Evolutionary conservation across 2,888 invertebrate species (phyloP), one percentile per base, ranked within the genome.

Genomic region (Stegana nigrithorax): DNA sequence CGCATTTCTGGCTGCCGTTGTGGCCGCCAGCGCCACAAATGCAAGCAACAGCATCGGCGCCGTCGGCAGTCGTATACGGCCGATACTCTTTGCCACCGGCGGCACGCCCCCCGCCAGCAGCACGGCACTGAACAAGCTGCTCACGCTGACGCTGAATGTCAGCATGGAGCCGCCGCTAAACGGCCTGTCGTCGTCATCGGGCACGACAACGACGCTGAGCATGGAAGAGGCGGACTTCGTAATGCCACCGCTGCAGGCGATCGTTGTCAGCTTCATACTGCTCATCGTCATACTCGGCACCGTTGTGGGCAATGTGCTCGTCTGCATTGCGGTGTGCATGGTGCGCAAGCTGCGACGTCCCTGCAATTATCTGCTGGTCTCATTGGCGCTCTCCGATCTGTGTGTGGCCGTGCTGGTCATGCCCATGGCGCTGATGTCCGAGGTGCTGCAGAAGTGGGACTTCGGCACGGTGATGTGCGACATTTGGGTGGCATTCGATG

Each of bases 401-500:
- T 95, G 97, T 84, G 97, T 98, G 60, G 97, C 97, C 2, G 89
- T 93, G 53, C 89, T 98, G 76, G 97, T 99, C 65, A 98, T 99
- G 98, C 96, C 97, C 6, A 95, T 98, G 88, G 98, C 98, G 4
- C 90, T 97, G 83, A 90, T 96, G 32, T 96, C 96, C 85, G 97
- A 98, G 86, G 91, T 97, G 66, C 89, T 95, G 75, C 96, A 96
- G 65, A 90, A 91, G 75, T 98, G 98, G 98, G 92, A 93, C 73
- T 97, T 98, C 80, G 97, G 97, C 57, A 90, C 92, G 23, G 89
- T 93, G 67, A 91, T 96, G 80, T 98, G 98, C 86, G 95, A 97
- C 83, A 89, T 97, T 67, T 98, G 98, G 98, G 96, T 97, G 65
- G 95, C 96, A 60, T 95, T 97, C 83, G 98, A 99, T 86, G 96